Evolutionary conservation across 2,113 vertebrate genomes (phyloP).

Genomic region (Rhynchopsitta pachyrhyncha): DNA sequence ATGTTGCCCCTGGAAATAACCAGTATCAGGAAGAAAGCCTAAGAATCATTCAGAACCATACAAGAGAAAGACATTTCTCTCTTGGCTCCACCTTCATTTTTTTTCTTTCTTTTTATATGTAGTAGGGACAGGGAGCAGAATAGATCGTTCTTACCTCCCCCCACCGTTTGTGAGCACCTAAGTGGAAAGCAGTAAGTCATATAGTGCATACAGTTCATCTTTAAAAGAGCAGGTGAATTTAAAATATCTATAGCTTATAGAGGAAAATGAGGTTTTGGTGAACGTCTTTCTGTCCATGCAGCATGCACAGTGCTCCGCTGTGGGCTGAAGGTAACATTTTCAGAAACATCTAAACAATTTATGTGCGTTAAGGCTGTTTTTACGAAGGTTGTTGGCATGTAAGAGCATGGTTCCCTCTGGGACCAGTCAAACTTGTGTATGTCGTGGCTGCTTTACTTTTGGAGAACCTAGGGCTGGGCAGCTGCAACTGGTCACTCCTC

Average conservation of each 20-base stretch:
- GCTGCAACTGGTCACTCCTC: not conserved
- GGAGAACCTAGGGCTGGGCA: not conserved
- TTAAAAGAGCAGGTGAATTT: not conserved
- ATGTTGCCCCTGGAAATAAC: not conserved
- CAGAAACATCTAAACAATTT: not conserved
- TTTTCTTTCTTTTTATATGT: not conserved
- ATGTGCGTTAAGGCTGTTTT: not conserved
- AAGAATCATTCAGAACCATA: fast-evolving
- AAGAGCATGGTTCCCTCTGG: fast-evolving
- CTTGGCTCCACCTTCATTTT: fast-evolving
- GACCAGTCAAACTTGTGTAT: not conserved
- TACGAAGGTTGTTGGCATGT: fast-evolving
- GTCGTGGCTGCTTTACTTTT: fast-evolving
- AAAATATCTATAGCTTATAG: not conserved
- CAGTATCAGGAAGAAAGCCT: not conserved
- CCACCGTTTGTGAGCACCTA: not conserved
- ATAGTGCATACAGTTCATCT: not conserved
- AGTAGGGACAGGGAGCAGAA: not conserved
- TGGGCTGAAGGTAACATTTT: not conserved
- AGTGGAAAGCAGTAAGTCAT: not conserved
- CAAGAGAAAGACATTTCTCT: not conserved
- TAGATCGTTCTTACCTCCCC: not conserved
- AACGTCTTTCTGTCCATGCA: not conserved
- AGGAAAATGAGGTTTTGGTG: not conserved
- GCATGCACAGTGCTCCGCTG: not conserved